Evolutionary conservation across 2,888 invertebrate genomes (phyloP).

Genomic region (Eristalis tenax): DNA sequence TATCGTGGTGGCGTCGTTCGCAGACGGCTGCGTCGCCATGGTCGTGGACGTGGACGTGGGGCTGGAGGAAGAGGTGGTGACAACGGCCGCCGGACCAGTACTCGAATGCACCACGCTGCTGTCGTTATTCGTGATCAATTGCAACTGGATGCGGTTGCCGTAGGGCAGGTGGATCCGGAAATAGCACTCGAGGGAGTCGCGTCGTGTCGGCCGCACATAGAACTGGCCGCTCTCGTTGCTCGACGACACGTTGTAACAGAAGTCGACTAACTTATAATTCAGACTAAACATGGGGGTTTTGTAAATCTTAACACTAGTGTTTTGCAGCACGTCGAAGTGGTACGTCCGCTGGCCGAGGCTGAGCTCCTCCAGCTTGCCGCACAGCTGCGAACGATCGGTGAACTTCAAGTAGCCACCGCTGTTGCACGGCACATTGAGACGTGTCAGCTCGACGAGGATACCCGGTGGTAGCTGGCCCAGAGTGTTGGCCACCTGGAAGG

Average conservation of each 20-base stretch:
- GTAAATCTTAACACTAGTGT: constrained; percentile 83
- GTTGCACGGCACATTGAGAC: constrained; percentile 87
- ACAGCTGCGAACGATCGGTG: constrained; percentile 82
- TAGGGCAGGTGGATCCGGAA: constrained; percentile 87
- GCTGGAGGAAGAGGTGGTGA: constrained; percentile 9
- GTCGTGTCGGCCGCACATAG: constrained; percentile 83
- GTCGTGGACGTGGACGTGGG: constrained; percentile 31
- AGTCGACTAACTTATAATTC: constrained; percentile 86
- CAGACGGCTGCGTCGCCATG: constrained; percentile 45
- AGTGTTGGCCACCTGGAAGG: constrained; percentile 70
- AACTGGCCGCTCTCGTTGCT: constrained; percentile 85
- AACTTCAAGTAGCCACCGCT: constrained; percentile 84
- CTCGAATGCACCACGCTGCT: constrained; percentile 73
- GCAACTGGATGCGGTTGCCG: constrained; percentile 85
- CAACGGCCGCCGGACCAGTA: constrained; percentile 11
- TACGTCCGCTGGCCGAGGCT: constrained; percentile 83
- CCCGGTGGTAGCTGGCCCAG: constrained; percentile 79
- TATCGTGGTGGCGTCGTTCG: constrained; percentile 71
- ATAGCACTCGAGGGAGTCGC: constrained; percentile 84
- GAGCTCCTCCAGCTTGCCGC: constrained; percentile 88
- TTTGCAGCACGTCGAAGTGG: constrained; percentile 83
- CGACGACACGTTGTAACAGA: constrained; percentile 87
- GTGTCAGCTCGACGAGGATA: constrained; percentile 85
- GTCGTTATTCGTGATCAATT: constrained; percentile 81
- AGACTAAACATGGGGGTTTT: constrained; percentile 86